Evolutionary conservation across 1,140 invertebrate species (phyloP), one percentile per base, ranked within the genome.

Genomic region (Achroia grisella): DNA sequence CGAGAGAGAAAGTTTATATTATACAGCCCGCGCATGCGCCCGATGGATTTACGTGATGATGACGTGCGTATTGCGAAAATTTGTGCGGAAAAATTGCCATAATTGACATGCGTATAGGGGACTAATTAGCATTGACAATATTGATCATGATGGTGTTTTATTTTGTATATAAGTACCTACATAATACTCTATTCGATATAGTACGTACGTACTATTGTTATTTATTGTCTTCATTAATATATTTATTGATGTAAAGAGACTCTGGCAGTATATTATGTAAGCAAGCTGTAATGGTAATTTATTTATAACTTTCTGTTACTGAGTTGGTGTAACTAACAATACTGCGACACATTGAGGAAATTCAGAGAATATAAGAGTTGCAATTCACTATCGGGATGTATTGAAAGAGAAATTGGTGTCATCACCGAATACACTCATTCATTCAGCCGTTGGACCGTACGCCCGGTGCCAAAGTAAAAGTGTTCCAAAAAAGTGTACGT

Each of bases 381-480:
- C 17, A 23, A 23, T 23, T 23, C 17, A 23, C 17, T 12, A 5
- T 15, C 17, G 40, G 40, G 47, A 39, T 49, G 15, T 68, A 84
- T 80, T 63, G 78, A 82, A 84, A 82, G 80, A 80, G 80, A 84
- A 84, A 84, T 84, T 80, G 48, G 71, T 80, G 80, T 68, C 80
- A 80, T 79, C 72, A 66, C 62, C 57, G 58, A 72, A 78, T 70
- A 56, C 60, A 56, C 48, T 44, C 62, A 52, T 37, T 37, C 53
- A 44, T 31, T 42, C 13, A 34, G 32, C 32, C 36, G 48, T 43
- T 60, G 61, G 56, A 60, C 58, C 57, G 57, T 72, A 66, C 49
- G 64, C 63, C 63, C 53, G 62, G 56, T 78, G 78, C 54, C 74
- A 53, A 80, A 84, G 80, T 84, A 84, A 84, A 84, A 84, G 80